Evolutionary conservation across 1,140 invertebrate genomes (phyloP), one percentile per base, ranked within the genome.

Genomic region (Liolophura sinensis): DNA sequence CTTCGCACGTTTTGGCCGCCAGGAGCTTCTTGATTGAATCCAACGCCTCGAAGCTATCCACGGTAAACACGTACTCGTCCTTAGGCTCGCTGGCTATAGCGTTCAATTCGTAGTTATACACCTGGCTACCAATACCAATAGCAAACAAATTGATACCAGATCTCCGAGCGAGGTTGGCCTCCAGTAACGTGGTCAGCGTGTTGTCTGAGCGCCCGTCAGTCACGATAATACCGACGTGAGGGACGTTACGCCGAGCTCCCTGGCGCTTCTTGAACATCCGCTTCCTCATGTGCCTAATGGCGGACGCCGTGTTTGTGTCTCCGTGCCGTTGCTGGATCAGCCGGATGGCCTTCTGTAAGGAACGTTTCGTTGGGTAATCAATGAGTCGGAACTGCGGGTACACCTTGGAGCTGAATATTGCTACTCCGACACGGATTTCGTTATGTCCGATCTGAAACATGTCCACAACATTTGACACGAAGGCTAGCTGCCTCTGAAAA

Each of bases 401-500:
- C 15, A 60, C 66, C 12, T 40, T 60, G 16, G 62, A 48, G 40
- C 66, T 55, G 54, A 69, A 76, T 31, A 69, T 72, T 0, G 70
- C 65, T 18, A 75, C 18, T 12, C 71, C 68, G 60, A 76, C 67
- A 47, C 69, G 71, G 18, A 70, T 40, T 15, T 72, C 63, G 15
- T 75, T 48, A 24, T 60, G 54, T 15, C 68, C 73, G 18, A 73
- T 62, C 22, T 69, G 52, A 60, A 73, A 75, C 16, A 65, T 54
- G 46, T 72, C 68, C 0, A 73, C 67, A n/a, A 77, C 67, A 15
- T 73, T 69, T 7, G 68, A 62, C 15, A 81, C 71, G 67, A 81
- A 81, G n/a, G 66, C 65, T 55, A 73, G 72, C 57, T 79, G 74
- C 49, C 75, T 74, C 49, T 69, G 50, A 60, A 79, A 81, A 64